phyloP scores from a whole-genome alignment of 2,888 invertebrate genomes.

The Phaonia tiefii region DNA sequence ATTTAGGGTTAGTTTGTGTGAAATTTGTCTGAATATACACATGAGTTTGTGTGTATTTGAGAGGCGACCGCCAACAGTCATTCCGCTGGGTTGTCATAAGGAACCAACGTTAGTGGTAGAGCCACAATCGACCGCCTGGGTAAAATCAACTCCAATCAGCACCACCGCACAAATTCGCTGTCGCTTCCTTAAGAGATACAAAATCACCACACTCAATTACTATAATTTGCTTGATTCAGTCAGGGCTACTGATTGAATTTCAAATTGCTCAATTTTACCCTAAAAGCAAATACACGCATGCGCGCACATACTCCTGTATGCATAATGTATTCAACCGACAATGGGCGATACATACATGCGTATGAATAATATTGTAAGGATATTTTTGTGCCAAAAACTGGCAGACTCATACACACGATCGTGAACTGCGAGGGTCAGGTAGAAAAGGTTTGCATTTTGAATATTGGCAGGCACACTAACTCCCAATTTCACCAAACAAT shows the following conservation, averaged over 20 bases:
- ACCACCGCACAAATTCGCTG: constrained; percentile 13
- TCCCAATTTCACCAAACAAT: no score
- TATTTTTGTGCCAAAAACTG: constrained; percentile 60
- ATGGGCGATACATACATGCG: background rate
- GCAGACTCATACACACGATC: constrained; percentile 44
- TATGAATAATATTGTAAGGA: constrained; percentile 57
- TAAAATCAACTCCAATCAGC: background rate
- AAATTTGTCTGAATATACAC: no score
- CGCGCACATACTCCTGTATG: constrained; percentile 51
- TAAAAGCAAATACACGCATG: constrained; percentile 75
- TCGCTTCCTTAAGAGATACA: constrained; percentile 61
- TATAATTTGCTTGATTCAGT: constrained; percentile 77
- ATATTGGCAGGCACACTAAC: no score
- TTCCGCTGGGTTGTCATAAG: no score
- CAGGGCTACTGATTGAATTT: constrained; percentile 81
- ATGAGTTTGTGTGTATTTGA: constrained; percentile 42
- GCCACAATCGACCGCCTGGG: no score
- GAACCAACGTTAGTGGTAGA: no score
- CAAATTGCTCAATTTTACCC: constrained; percentile 81
- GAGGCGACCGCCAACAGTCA: constrained; percentile 66
- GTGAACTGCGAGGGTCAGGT: no score
- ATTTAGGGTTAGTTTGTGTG: no score
- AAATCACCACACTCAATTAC: constrained; percentile 76
- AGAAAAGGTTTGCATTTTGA: no score
- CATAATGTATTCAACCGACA: constrained; percentile 57